Conservation (phyloP, 2,797 vertebrate species). For the Pangasius krempfi region DNA sequence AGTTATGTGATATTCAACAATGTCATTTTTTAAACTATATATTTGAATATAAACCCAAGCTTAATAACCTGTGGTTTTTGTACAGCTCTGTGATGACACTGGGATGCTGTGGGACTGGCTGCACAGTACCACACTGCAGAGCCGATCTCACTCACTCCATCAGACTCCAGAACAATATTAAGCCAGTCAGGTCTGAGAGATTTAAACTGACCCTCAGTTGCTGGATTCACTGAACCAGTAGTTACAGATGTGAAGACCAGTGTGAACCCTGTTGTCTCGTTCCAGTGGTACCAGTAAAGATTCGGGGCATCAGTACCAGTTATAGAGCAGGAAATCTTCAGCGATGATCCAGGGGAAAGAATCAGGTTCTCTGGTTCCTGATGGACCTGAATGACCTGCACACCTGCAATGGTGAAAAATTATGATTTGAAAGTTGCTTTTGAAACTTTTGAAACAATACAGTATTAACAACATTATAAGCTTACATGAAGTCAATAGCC, state of each 20-base stretch:
- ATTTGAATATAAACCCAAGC: not conserved
- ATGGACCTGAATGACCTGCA: constrained; percentile 28
- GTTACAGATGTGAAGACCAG: constrained; percentile 27
- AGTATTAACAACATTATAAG: not conserved
- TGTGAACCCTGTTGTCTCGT: constrained; percentile 22
- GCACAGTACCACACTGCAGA: no score
- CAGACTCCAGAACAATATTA: no score
- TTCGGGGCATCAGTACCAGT: constrained; percentile 41
- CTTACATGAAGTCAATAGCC: constrained; percentile 41
- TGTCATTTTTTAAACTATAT: not conserved
- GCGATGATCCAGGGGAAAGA: constrained; percentile 6
- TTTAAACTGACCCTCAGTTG: constrained; percentile 37
- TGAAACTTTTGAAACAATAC: not conserved
- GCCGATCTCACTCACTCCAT: no score
- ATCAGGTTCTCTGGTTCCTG: constrained; percentile 44
- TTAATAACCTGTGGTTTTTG: no score
- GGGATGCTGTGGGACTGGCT: no score
- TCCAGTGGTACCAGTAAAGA: constrained; percentile 56
- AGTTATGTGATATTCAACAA: not conserved
- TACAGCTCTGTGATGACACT: no score
- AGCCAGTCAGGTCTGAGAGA: not conserved
- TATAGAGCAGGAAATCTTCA: constrained; percentile 49
- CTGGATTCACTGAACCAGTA: constrained; percentile 28
- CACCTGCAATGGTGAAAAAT: not conserved
- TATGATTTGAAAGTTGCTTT: not conserved